A percentile compares a stretch with the other conserved stretches of the same genome.
These are phyloP conservation scores for Manacus vitellinus DNA, from an alignment of 2,113 vertebrate species.

Conservation along the genomic window DNA sequence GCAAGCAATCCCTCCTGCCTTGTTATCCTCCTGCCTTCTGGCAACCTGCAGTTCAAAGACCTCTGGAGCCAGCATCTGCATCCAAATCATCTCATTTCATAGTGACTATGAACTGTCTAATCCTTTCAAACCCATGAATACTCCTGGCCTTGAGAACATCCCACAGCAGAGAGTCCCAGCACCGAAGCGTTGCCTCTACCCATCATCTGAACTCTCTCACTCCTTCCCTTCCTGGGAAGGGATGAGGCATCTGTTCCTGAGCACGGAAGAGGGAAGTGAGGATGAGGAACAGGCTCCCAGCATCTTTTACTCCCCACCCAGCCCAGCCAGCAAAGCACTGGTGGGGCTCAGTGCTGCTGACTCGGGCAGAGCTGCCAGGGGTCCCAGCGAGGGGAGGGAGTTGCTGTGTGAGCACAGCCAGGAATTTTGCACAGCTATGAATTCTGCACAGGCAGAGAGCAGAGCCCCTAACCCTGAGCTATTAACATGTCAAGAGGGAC, in stretches of 20 bases:
- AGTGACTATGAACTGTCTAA: background rate
- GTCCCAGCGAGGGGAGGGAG: background rate
- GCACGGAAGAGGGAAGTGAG: background rate
- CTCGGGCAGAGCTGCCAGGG: background rate
- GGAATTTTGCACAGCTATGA: background rate
- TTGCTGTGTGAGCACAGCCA: background rate
- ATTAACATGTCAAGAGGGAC: conserved; percentile 23
- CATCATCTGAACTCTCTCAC: background rate
- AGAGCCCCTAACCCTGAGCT: conserved; percentile 1
- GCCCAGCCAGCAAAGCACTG: background rate
- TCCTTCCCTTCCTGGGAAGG: background rate
- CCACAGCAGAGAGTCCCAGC: conserved; percentile 14
- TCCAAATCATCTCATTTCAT: background rate
- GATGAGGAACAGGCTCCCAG: background rate
- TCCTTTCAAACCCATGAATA: background rate
- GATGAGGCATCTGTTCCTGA: background rate
- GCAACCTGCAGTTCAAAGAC: conserved; percentile 52
- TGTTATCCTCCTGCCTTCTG: conserved; percentile 49
- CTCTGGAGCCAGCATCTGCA: conserved; percentile 41
- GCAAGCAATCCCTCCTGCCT: conserved; percentile 5
- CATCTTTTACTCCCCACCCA: background rate
- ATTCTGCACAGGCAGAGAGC: background rate
- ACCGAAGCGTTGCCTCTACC: background rate
- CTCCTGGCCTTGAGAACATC: conserved; percentile 24
- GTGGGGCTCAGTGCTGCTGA: background rate